Percentiles rank a stretch among this genome's conserved stretches.
Conservation (phyloP, 1,140 invertebrate genomes). For the Phthorimaea operculella region DNA sequence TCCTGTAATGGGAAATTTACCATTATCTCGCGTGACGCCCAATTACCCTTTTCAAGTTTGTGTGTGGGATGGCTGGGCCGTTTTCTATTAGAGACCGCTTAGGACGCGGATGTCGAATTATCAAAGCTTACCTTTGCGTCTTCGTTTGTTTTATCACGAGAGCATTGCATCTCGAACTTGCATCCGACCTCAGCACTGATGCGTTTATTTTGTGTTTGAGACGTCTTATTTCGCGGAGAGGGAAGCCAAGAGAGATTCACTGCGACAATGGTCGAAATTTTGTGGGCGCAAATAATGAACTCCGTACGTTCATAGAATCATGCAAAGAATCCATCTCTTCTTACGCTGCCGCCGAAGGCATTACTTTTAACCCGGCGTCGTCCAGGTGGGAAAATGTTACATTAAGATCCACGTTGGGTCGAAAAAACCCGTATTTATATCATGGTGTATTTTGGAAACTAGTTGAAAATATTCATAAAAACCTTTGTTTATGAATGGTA, state of each 20-base stretch:
- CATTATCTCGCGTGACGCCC: background rate
- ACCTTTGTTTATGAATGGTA: too few relatives aligned
- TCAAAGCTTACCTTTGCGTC: slow-evolving; percentile 15
- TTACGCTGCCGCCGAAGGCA: slow-evolving; percentile 10
- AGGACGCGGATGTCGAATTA: slow-evolving; percentile 13
- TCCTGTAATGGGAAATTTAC: slow-evolving; percentile 9
- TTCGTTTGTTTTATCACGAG: slow-evolving; percentile 14
- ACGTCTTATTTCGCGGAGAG: slow-evolving; percentile 14
- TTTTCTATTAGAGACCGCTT: slow-evolving; percentile 9
- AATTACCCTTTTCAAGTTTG: slow-evolving; percentile 1
- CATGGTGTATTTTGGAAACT: too few relatives aligned
- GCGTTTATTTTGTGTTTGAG: slow-evolving; percentile 10
- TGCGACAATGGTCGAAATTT: slow-evolving; percentile 10
- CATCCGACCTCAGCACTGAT: slow-evolving; percentile 10
- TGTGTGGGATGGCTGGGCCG: slow-evolving; percentile 10
- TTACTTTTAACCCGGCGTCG: too few relatives aligned
- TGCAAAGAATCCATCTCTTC: slow-evolving; percentile 7
- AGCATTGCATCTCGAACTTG: slow-evolving; percentile 12
- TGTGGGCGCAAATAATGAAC: slow-evolving; percentile 10
- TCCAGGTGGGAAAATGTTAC: too few relatives aligned
- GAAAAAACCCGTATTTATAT: too few relatives aligned
- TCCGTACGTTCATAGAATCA: background rate
- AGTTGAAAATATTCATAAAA: too few relatives aligned
- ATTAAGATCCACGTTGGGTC: too few relatives aligned
- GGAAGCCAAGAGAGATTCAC: slow-evolving; percentile 9